Base-by-base conservation (phyloP, 2,888 invertebrate species). In the Leuctra nigra region DNA sequence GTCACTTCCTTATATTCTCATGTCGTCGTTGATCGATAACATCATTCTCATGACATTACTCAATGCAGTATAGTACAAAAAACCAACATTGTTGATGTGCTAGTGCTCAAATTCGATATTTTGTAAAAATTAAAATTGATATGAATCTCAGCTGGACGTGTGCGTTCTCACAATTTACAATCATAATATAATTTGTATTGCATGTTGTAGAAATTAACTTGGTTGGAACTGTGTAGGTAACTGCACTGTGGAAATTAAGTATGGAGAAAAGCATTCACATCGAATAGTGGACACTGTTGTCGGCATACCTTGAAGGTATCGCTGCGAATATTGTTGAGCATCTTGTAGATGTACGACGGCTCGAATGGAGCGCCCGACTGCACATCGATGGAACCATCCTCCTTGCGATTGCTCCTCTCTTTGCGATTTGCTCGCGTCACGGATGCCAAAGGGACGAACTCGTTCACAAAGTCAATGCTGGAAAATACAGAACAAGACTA, bases 321-420 rank as follows among this genome's bases (percentile, higher is more conserved):
- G 64, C 85, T 82, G 1, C 87, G 79, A 35, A 87, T 81, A 44
- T 87, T 86, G 61, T 87, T 82, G 67, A 95, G 77, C 74, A 94
- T 84, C 62, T 87, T 86, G 67, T 91, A 88, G 14, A 94, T 87
- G 64, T 87, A 86, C 54, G 81, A 80, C n/a, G 95, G 93, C 69
- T 96, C 95, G 63, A 96, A 89, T 41, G 93, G 84, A n/a, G 83
- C 77, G 35, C 91, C 94, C 35, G 69, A 61, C 20, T 79, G 79
- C 52, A 84, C 79, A 57, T 85, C 81, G 7, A 48, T 54, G 48
- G 61, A 70, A 2, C 50, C 57, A 48, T 59, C 61, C 14, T 61
- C 61, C 16, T 58, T 69, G 67, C 55, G 64, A 63, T 64, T 25
- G 20, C 48, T 54, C 29, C 59, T 57, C 47, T 61, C 60, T 20